Base-by-base conservation (phyloP, 2,888 invertebrate genomes). In the Cremastinae sp. region DNA sequence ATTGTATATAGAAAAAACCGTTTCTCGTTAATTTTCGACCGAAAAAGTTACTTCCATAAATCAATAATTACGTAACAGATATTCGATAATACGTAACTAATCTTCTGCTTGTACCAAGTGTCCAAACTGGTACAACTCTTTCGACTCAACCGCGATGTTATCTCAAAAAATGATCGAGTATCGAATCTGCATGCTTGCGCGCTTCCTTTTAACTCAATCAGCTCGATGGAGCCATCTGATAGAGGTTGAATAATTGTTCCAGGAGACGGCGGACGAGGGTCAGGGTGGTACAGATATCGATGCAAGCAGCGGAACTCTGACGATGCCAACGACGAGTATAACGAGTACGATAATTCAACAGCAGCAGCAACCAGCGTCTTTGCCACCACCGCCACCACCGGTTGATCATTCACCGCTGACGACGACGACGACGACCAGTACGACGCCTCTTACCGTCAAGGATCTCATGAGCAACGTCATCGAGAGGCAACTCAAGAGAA, bases 241-340 rank as follows among this genome's bases (percentile, higher is more conserved):
- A 89, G 88, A 89, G 89, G 86, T 86, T 80, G 83, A 82, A 78
- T 81, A 83, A 82, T 87, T 87, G 88, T 89, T 89, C 84, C 88
- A 89, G 58, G 95, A 95, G 91, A 97, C 97, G 79, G 97, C 97
- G 58, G 97, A 97, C 88, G 97, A 97, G 91, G 96, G 92, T 81
- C 93, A 93, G 87, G 91, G 91, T 79, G 90, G 90, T 76, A 85
- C 89, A 79, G 91, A 90, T 81, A 81, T 89, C 75, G 89, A 89
- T 39, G 86, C 84, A 80, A 83, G 83, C 55, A 84, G 83, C 70
- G 83, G 85, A 16, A 84, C 85, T 10, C 83, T 87, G 22, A 85
- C 85, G 5, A 75, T 87, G 53, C 84, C 87, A 61, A 83, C 85
- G 56, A 83, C 86, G 43, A 82, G 73, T 49, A 83, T 79, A 58